Evolutionary conservation across 2,888 invertebrate genomes (phyloP).

Genomic region (Hoplodrina blanda): DNA sequence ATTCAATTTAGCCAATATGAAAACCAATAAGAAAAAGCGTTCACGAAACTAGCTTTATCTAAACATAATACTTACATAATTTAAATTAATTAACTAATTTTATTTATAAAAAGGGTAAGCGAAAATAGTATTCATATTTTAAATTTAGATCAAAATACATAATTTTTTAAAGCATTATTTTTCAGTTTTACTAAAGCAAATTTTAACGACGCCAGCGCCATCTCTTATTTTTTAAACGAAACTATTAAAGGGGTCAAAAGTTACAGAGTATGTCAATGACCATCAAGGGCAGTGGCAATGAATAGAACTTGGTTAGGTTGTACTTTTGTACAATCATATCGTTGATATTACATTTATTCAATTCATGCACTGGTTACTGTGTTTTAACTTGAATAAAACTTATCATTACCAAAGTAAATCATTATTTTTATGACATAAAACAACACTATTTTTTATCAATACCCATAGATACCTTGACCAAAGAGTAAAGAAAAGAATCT

Average conservation of each 20-base stretch:
- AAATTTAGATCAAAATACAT: not conserved
- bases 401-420: too few species aligned
- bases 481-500: too few species aligned
- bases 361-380: not conserved
- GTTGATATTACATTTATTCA: not conserved
- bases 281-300: conserved; percentile 3
- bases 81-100: not conserved
- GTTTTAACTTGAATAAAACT: too few species aligned
- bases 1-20: conserved; percentile 69
- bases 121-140: not conserved
- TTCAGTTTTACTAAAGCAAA: too few species aligned
- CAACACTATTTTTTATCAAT: too few species aligned
- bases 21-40: conserved; percentile 59
- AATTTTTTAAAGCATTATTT: too few species aligned
- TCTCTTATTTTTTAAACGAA: conserved; percentile 13
- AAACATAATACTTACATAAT: conserved; percentile 9
- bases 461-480: too few species aligned
- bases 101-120: not conserved
- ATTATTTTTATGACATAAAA: too few species aligned
- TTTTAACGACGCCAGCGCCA: conserved; percentile 22
- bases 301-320: not conserved
- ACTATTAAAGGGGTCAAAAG: conserved; percentile 7
- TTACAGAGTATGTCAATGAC: conserved; percentile 11
- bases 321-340: not conserved
- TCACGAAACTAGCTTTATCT: conserved; percentile 67